A percentile compares a stretch with the other conserved stretches of the same genome.
Conservation (phyloP, 1,140 invertebrate species). For the Wiebesia pumilae region DNA sequence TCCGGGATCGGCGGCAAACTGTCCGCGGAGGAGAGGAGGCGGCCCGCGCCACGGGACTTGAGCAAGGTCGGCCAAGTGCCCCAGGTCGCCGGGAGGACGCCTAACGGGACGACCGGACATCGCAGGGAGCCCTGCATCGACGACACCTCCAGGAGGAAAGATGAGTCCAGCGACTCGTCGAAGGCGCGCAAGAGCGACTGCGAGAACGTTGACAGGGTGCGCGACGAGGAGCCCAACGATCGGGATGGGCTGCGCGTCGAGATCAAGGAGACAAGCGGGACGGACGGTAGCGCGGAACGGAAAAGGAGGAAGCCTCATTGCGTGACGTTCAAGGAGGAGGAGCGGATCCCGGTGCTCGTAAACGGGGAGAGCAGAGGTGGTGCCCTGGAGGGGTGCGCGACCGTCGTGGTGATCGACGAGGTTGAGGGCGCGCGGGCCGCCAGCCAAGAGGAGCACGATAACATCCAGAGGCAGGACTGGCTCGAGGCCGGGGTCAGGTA, state of each 20-base stretch:
- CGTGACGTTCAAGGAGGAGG: constrained; percentile 36
- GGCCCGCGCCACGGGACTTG: constrained; percentile 5
- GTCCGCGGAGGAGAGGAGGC: constrained; percentile 9
- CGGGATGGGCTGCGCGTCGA: background rate
- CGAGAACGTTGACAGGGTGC: background rate
- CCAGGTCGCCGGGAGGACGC: constrained; percentile 40
- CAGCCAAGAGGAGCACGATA: constrained; percentile 62
- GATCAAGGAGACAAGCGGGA: background rate
- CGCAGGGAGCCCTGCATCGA: background rate
- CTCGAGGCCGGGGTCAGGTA: constrained; percentile 71
- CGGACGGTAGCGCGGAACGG: background rate
- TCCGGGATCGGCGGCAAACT: background rate
- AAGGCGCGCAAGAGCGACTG: background rate
- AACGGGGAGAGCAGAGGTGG: background rate
- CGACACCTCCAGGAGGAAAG: background rate
- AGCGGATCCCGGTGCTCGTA: background rate
- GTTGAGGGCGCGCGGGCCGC: constrained; percentile 58
- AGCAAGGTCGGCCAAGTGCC: no score
- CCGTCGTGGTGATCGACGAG: constrained; percentile 69
- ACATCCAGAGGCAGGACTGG: constrained; percentile 72
- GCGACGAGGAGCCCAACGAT: background rate
- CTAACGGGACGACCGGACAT: background rate
- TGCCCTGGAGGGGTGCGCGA: constrained; percentile 48
- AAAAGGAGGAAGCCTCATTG: constrained; percentile 9
- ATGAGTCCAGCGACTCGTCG: background rate